Base-by-base conservation (phyloP, 1,140 invertebrate genomes). In the Drosophila ercepeae region DNA sequence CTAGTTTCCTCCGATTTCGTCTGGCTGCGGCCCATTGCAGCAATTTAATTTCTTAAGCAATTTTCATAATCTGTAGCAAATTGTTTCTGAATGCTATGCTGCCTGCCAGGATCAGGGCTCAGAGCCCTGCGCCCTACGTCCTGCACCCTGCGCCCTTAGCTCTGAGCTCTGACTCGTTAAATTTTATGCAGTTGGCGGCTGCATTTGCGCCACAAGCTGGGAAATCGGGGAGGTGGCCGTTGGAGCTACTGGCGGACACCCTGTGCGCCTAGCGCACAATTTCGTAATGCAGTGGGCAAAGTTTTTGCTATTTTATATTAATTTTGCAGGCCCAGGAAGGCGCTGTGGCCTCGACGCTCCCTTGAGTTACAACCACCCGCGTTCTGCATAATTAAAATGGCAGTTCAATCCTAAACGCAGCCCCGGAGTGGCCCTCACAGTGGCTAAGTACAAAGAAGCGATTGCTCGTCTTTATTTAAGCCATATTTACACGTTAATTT, bases 11-110 rank as follows among this genome's bases (percentile, higher is more conserved):
- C 36, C 36, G 36, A 39, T 39, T 39, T 41, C 50, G 21, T 44
- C 63, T 36, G 45, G 63, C 58, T 45, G 13, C 8, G 64, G 65
- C 59, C 75, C 75, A 75, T 71, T 84, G 79, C 82, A 61, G 81
- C 86, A 89, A 89, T 89, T 89, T 89, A 89, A 89, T 89, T 89
- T 89, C 86, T 89, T 89, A 82, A 89, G 86, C 86, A 89, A 89
- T 89, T 89, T 89, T 89, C 86, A 86, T 89, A 89, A 89, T 89
- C 86, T 89, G 75, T 64, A 75, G 88, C 86, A 89, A 89, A 89
- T 89, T 89, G 88, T 89, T 89, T 89, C 88, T 89, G 86, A 89
- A 90, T 82, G 71, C 84, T 78, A 88, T 82, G 71, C 84, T 78
- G 81, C 34, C 71, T 53, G 70, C 46, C 64, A 57, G 64, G 59